These are phyloP conservation scores for Apus apus DNA, from an alignment of 2,113 vertebrate species.

Conservation along the genomic window DNA sequence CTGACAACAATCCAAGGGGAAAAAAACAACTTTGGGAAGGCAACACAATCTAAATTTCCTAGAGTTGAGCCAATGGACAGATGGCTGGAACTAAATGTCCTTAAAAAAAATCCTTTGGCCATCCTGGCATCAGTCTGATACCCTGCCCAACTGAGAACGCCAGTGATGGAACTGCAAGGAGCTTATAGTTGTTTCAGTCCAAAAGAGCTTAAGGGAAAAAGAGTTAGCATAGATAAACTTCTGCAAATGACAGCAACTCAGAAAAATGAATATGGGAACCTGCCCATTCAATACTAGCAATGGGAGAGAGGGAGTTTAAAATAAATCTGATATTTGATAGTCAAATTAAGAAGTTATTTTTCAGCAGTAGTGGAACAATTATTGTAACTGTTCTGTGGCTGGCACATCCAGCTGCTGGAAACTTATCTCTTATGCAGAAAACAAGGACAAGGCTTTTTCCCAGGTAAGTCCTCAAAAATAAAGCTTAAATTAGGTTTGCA, in stretches of 20 bases:
- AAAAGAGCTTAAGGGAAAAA: not conserved
- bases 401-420: conserved; percentile 4
- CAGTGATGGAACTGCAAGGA: conserved; percentile 34
- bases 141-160: conserved; percentile 11
- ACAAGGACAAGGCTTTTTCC: not conserved
- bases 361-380: not conserved
- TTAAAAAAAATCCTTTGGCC: conserved; percentile 37
- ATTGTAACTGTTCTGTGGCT: not conserved
- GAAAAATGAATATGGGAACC: not conserved
- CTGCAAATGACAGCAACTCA: not conserved
- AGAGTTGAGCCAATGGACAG: conserved; percentile 67
- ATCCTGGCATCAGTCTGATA: not conserved
- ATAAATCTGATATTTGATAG: not conserved
- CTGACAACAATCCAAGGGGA: conserved; percentile 59
- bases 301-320: not conserved
- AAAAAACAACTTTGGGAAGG: conserved; percentile 55
- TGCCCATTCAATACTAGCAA: not conserved
- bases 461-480: not conserved
- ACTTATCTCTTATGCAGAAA: not conserved
- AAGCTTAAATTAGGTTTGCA: not conserved
- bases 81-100: conserved; percentile 63
- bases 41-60: conserved; percentile 51
- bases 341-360: not conserved
- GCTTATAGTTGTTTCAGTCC: not conserved
- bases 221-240: not conserved